These are phyloP conservation scores for Cydia fagiglandana DNA, from an alignment of 1,140 invertebrate species.

Conservation along the genomic window DNA sequence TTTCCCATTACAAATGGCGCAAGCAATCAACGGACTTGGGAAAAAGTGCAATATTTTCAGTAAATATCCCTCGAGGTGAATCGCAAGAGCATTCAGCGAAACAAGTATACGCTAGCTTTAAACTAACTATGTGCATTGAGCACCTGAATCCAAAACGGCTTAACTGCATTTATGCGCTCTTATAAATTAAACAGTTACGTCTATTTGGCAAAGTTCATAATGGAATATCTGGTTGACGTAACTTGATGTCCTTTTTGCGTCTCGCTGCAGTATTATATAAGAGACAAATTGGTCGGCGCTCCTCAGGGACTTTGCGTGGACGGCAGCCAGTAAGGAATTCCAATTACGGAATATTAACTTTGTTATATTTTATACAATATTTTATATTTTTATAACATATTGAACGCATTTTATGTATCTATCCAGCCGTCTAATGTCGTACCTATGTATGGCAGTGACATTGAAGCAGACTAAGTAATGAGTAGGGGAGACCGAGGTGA, in stretches of 20 bases:
- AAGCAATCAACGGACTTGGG: neutral
- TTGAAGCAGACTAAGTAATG: no score
- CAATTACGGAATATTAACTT: slow-evolving; percentile 23
- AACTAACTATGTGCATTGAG: neutral
- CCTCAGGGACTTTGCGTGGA: neutral
- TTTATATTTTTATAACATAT: neutral
- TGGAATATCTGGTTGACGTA: neutral
- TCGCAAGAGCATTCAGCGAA: slow-evolving; percentile 7
- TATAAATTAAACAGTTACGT: neutral
- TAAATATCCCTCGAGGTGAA: neutral
- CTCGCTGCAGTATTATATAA: neutral
- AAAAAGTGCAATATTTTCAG: neutral
- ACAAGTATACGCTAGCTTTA: slow-evolving; percentile 28
- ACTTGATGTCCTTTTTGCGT: slow-evolving; percentile 2
- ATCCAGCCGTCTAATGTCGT: neutral
- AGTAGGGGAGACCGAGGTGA: no score
- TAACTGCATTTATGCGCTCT: neutral
- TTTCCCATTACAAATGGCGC: neutral
- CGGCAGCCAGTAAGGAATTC: neutral
- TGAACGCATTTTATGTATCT: neutral
- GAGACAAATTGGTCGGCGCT: slow-evolving; percentile 22
- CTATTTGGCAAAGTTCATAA: neutral
- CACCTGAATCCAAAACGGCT: neutral
- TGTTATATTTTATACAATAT: no score
- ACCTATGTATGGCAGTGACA: no score